These are phyloP conservation scores for Lacerta bilineata DNA, from an alignment of 2,797 vertebrate species.

Conservation along the genomic window DNA sequence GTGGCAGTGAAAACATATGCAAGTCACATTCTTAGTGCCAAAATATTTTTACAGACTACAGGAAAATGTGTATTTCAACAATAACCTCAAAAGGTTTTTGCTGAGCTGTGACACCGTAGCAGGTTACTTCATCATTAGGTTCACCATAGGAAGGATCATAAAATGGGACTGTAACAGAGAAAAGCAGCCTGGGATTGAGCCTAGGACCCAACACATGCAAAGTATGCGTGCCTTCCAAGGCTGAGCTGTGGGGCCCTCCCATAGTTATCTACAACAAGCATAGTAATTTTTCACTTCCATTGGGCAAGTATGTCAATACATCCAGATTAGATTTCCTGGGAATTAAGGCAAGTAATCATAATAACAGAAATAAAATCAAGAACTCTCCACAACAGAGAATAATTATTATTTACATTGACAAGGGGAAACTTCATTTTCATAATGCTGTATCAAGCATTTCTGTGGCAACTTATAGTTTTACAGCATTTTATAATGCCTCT, in stretches of 20 bases:
- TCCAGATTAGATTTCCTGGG: constrained; percentile 57
- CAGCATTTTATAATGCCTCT: constrained; percentile 61
- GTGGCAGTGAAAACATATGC: background rate
- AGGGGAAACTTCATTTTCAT: constrained; percentile 67
- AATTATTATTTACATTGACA: constrained; percentile 68
- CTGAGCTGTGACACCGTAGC: background rate
- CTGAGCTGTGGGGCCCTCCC: background rate
- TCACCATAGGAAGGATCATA: background rate
- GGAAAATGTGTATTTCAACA: constrained; percentile 14
- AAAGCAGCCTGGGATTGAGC: background rate
- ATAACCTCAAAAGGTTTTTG: background rate
- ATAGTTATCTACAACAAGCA: background rate
- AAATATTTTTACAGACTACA: background rate
- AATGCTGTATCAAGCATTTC: constrained; percentile 51
- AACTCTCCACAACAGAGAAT: constrained; percentile 50
- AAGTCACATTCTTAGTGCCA: background rate
- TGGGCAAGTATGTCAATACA: background rate
- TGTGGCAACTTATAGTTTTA: constrained; percentile 51
- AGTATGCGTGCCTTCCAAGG: background rate
- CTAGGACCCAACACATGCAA: background rate
- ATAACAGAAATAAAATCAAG: constrained; percentile 55
- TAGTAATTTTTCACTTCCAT: background rate
- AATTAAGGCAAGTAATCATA: constrained; percentile 58
- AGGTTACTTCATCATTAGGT: background rate
- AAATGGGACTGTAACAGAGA: background rate